Evolutionary conservation across 1,140 invertebrate species (phyloP), one percentile per base, ranked within the genome.

Genomic region (Drosophila saltans): DNA sequence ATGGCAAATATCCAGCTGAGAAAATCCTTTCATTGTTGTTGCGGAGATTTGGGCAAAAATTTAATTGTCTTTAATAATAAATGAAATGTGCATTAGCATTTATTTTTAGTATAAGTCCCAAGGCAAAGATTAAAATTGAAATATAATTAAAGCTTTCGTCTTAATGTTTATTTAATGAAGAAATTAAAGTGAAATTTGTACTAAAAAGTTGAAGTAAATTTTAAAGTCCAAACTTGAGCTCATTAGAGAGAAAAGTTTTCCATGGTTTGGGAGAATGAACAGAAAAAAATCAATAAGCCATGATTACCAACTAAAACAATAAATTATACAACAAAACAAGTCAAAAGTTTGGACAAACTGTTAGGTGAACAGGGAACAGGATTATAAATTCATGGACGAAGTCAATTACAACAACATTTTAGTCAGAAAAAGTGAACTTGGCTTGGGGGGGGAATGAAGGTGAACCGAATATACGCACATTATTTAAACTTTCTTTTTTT

Each of bases 351-450:
- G 8, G 64, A 57, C 33, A 36, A 59, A 41, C 40, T 45, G 16
- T 59, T 55, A 24, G 10, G 0, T 30, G 11, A 3, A 1, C 26
- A 6, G 7, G 33, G 9, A 21, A 4, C 11, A 65, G 69, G 63
- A 79, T 89, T 89, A 89, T 85, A 85, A 90, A 90, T 89, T 89
- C 81, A 90, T 76, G 75, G 69, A 61, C 55, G 71, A 81, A 83
- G 71, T 72, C 85, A 90, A 88, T 88, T 89, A 89, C 67, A 66
- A 72, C 68, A 48, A 48, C 45, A 48, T 48, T 48, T 48, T 8
- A 36, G 33, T 0, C 33, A 3, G 6, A 36, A 36, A 36, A 36
- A 26, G 45, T 16, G 45, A 52, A 48, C 45, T 48, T 48, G 45
- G 66, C 52, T 55, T 61, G 24, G 58, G 62, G 43, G 48, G 63